Evolutionary conservation across 2,113 vertebrate species (phyloP), one percentile per base, ranked within the genome.

Genomic region (Phyllostomus hastatus): DNA sequence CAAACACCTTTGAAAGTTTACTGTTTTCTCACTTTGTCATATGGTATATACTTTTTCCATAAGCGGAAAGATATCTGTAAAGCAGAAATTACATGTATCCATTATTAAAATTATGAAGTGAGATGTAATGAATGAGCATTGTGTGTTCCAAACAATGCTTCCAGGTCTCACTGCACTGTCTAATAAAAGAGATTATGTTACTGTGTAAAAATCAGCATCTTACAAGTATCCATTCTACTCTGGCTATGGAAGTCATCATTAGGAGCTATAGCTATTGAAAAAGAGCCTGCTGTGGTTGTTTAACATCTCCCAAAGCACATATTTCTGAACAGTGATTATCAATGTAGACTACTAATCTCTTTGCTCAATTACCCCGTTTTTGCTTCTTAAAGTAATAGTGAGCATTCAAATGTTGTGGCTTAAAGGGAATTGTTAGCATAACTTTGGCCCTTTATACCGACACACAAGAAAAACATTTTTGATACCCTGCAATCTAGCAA

Each of bases 41-140:
- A 72, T 41, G 28, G 17, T 14, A 75, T 69, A 61, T 80, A 54
- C 35, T 57, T 61, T 86, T 79, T 81, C 22, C 31, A 75, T 75
- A 28, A 59, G 64, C 33, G 26, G 8, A 90, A 31, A 94, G 41
- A n/a, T 17, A 91, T 28, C 50, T 31, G 3, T 54, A 61, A 19
- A 96, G 73, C 12, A 69, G 10, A 85, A 95, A 81, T 92, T 48
- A 8, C 31, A 72, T 16, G 31, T 67, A 96, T 22, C 41, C 24
- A 38, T 82, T 93, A 64, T 72, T 94, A 50, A 28, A 95, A 28
- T 90, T 95, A 86, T 76, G n/a, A 90, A 90, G n/a, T 85, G n/a
- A 80, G 90, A 90, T 52, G n/a, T 69, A 67, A 61, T 92, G 57
- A 90, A 86, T 90, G 69, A 8, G 1, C 24, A 59, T 69, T 57